These are phyloP conservation scores for Formicarius rufipectus DNA, from an alignment of 2,113 vertebrate genomes.

Conservation along the genomic window DNA sequence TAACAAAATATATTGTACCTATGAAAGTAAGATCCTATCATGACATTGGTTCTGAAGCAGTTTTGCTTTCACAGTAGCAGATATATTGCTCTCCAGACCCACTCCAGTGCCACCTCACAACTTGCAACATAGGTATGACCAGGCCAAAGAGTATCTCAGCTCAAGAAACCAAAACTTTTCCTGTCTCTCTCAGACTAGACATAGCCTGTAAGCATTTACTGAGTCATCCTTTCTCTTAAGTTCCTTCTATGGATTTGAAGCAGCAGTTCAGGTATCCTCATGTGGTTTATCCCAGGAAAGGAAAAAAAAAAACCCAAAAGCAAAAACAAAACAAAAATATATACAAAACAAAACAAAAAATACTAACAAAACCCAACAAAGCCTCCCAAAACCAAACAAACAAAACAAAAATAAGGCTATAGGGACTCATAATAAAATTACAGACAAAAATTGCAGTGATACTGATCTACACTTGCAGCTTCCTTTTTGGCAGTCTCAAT, in stretches of 20 bases:
- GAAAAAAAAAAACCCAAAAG: background rate
- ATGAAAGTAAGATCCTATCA: background rate
- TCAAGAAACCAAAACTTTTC: background rate
- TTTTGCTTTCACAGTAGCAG: background rate
- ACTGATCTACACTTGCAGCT: background rate
- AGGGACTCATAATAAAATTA: background rate
- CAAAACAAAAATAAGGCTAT: background rate
- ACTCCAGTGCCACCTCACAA: fast-evolving
- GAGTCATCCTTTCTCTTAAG: background rate
- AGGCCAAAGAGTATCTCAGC: background rate
- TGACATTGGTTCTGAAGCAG: background rate
- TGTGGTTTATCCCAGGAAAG: background rate
- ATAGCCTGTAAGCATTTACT: background rate
- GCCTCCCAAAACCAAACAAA: too few relatives aligned
- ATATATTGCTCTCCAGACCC: background rate
- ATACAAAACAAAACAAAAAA: too few relatives aligned
- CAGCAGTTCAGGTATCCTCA: background rate
- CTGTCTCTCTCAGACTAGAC: background rate
- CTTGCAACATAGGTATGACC: background rate
- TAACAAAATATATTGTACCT: background rate
- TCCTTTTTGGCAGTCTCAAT: background rate
- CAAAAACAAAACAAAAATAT: too few relatives aligned
- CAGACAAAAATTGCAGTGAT: background rate
- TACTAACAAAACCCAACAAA: too few relatives aligned
- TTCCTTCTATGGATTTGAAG: background rate